These are phyloP conservation scores for Aquatica leii DNA, from an alignment of 2,888 invertebrate genomes.

Conservation along the genomic window DNA sequence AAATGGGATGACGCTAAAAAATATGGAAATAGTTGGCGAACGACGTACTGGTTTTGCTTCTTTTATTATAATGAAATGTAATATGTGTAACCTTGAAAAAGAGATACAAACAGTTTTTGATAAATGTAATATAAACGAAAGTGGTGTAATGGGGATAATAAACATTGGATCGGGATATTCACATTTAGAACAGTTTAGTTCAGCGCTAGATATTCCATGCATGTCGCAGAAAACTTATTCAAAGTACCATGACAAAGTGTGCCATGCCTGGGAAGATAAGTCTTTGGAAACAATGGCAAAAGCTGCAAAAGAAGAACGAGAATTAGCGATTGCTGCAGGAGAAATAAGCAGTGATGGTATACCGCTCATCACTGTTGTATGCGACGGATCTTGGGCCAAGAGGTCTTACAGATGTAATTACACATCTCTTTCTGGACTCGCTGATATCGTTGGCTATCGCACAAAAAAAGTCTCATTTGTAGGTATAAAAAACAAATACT, in stretches of 20 bases:
- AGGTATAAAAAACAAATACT: slow-evolving; percentile 14
- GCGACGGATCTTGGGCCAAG: slow-evolving; percentile 13
- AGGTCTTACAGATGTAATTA: slow-evolving; percentile 14
- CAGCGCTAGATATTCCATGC: slow-evolving; percentile 12
- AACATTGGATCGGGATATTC: slow-evolving; percentile 13
- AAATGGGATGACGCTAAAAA: slow-evolving; percentile 9
- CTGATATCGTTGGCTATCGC: slow-evolving; percentile 14
- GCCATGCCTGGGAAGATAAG: slow-evolving; percentile 14
- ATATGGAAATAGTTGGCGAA: background rate
- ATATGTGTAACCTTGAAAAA: background rate
- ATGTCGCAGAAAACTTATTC: background rate
- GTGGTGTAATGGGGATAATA: background rate
- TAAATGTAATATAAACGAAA: slow-evolving; percentile 2
- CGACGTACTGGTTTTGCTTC: background rate
- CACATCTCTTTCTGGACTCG: slow-evolving; percentile 11
- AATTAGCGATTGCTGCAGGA: slow-evolving; percentile 6
- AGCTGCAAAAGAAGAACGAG: slow-evolving; percentile 11
- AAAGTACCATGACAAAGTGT: slow-evolving; percentile 3
- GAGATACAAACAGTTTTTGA: background rate
- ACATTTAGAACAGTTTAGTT: slow-evolving; percentile 5
- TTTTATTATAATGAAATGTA: background rate
- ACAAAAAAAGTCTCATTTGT: background rate
- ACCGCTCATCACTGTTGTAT: slow-evolving; percentile 12
- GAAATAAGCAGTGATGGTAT: background rate
- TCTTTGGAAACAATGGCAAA: background rate